A percentile compares a stretch with the other conserved stretches of the same genome.
phyloP scores from a whole-genome alignment of 2,113 vertebrate species.

The Columbina picui region DNA sequence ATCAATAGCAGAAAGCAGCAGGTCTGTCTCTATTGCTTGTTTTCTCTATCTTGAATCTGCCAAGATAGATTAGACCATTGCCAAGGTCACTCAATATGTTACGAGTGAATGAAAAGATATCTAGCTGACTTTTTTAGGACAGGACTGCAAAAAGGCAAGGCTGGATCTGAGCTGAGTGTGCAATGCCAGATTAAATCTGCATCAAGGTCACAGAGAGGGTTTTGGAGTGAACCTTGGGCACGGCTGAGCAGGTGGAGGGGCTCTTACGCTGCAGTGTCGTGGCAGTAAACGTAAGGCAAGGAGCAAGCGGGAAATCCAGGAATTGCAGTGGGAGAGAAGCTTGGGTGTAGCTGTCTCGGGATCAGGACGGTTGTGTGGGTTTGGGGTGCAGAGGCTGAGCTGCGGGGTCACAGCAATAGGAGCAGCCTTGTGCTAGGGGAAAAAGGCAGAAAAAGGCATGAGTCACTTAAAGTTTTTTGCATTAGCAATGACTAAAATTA shows the following conservation, averaged over 20 bases:
- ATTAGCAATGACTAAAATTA: background rate
- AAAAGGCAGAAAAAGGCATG: background rate
- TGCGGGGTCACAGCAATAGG: too few relatives aligned
- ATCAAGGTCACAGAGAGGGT: conserved; percentile 54
- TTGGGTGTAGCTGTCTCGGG: rapidly evolving
- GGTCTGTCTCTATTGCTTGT: conserved; percentile 76
- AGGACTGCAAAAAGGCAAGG: conserved; percentile 37
- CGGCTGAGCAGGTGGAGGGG: background rate
- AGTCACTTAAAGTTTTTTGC: background rate
- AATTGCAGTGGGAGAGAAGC: background rate
- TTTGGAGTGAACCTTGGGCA: background rate
- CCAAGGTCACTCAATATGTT: conserved; percentile 76
- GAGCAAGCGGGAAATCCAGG: background rate
- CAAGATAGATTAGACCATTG: conserved; percentile 77
- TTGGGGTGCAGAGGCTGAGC: background rate
- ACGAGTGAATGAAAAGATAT: conserved; percentile 58
- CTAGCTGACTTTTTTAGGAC: conserved; percentile 62
- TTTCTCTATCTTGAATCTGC: conserved; percentile 81
- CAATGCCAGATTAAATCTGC: conserved; percentile 53
- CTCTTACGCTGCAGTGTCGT: rapidly evolving
- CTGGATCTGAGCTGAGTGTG: background rate
- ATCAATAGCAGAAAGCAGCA: conserved; percentile 80
- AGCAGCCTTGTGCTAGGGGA: background rate
- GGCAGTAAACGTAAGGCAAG: rapidly evolving
- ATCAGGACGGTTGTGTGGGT: rapidly evolving